phyloP scores from a whole-genome alignment of 2,888 invertebrate genomes.

The Ectemnius cavifrons region DNA sequence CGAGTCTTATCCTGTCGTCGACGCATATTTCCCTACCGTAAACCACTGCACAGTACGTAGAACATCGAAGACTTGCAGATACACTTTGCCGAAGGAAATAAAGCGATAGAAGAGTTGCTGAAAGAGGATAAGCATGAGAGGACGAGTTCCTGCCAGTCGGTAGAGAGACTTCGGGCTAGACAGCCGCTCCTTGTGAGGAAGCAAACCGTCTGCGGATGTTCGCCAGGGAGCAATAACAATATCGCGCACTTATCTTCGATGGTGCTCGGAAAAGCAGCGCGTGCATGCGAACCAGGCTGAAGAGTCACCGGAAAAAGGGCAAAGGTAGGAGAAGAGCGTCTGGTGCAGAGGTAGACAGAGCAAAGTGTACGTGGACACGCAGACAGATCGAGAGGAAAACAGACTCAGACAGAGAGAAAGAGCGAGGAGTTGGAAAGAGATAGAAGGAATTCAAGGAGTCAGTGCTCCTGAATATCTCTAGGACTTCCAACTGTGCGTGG shows the following conservation, averaged over 20 bases:
- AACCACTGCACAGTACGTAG: no score
- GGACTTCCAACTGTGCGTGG: constrained; percentile 52
- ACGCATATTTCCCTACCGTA: neutral
- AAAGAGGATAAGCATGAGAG: no score
- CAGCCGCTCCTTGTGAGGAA: constrained; percentile 52
- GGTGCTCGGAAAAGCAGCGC: constrained; percentile 41
- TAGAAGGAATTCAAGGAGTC: constrained; percentile 39
- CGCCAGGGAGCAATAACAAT: constrained; percentile 65
- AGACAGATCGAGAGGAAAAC: no score
- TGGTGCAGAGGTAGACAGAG: no score
- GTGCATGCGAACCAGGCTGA: constrained; percentile 46
- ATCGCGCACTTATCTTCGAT: constrained; percentile 49
- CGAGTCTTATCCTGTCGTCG: neutral
- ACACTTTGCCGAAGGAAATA: no score
- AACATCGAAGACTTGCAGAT: no score
- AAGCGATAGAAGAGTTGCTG: no score
- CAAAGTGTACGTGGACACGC: no score
- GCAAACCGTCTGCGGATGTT: constrained; percentile 47
- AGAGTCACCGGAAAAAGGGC: constrained; percentile 48
- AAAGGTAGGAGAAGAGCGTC: constrained; percentile 14
- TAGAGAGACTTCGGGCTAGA: neutral
- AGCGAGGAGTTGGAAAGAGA: neutral
- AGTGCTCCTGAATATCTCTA: constrained; percentile 54
- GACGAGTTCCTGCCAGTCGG: no score
- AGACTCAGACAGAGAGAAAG: neutral